These are phyloP conservation scores for Symphodus melops DNA, from an alignment of 2,113 vertebrate genomes.

Conservation along the genomic window DNA sequence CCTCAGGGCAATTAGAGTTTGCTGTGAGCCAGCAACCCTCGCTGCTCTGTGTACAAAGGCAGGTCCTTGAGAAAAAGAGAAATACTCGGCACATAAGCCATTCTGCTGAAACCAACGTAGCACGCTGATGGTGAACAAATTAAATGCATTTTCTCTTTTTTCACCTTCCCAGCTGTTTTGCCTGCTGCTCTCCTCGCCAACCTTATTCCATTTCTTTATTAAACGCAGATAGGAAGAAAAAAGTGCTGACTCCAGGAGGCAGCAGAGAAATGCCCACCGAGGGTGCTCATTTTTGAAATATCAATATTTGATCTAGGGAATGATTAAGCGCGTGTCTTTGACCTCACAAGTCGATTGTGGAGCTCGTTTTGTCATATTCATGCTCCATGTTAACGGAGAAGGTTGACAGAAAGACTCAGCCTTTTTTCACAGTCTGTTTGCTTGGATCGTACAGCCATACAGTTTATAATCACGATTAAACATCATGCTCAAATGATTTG, in stretches of 20 bases:
- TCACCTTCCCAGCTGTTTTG: conserved; percentile 45
- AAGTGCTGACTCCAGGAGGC: conserved; percentile 61
- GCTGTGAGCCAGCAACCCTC: conserved; percentile 72
- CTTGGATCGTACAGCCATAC: not conserved
- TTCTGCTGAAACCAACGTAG: conserved; percentile 64
- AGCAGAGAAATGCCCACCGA: conserved; percentile 39
- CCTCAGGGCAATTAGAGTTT: conserved; percentile 81
- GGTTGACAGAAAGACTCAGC: conserved; percentile 25
- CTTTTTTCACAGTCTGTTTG: conserved; percentile 6
- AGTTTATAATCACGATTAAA: conserved; percentile 40
- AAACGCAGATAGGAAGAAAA: conserved; percentile 37
- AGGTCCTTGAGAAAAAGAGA: conserved; percentile 74
- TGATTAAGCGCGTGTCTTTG: conserved; percentile 51
- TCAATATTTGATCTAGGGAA: conserved; percentile 75
- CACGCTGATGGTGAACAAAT: conserved; percentile 61
- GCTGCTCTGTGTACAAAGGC: conserved; percentile 61
- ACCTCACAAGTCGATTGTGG: conserved; percentile 27
- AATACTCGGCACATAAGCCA: conserved; percentile 59
- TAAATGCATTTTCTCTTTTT: conserved; percentile 54
- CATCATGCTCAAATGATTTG: conserved; percentile 3
- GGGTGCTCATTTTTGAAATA: conserved; percentile 56
- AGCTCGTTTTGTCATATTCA: conserved; percentile 51
- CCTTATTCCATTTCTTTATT: conserved; percentile 25
- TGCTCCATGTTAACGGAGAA: conserved; percentile 10
- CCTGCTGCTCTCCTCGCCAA: conserved; percentile 1